Evolutionary conservation across 2,797 vertebrate species (phyloP).

Genomic region (Spinus pinus): DNA sequence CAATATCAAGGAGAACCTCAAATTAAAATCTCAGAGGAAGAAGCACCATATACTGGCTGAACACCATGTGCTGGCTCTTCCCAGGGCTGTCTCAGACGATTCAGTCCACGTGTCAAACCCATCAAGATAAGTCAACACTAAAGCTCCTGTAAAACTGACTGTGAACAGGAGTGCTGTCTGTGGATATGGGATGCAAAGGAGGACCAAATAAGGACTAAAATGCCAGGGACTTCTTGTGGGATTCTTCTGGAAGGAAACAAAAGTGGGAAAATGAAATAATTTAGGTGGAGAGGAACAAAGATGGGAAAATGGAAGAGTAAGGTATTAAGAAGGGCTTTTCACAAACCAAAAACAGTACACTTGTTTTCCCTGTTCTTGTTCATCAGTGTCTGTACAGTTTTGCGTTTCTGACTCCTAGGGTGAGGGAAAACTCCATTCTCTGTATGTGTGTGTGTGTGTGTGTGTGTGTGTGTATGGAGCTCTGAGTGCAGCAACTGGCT

Average conservation of each 20-base stretch:
- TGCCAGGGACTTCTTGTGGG: neutral
- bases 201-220: neutral
- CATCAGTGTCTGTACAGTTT: neutral
- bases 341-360: neutral
- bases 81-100: neutral
- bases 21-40: neutral
- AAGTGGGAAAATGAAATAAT: neutral
- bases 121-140: neutral
- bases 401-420: neutral
- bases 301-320: neutral
- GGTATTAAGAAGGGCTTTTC: neutral
- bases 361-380: neutral
- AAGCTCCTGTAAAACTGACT: neutral
- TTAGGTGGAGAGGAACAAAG: neutral
- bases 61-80: neutral
- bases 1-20: neutral
- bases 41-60: no score
- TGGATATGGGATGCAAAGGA: neutral
- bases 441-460: neutral
- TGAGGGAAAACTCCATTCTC: accelerated
- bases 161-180: accelerated
- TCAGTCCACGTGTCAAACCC: neutral
- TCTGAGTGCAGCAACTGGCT: neutral
- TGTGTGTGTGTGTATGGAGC: neutral
- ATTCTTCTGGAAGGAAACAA: neutral